Percentiles rank a stretch among this genome's conserved stretches.
Conservation (phyloP, 2,113 vertebrate species). For the Jacana jacana region DNA sequence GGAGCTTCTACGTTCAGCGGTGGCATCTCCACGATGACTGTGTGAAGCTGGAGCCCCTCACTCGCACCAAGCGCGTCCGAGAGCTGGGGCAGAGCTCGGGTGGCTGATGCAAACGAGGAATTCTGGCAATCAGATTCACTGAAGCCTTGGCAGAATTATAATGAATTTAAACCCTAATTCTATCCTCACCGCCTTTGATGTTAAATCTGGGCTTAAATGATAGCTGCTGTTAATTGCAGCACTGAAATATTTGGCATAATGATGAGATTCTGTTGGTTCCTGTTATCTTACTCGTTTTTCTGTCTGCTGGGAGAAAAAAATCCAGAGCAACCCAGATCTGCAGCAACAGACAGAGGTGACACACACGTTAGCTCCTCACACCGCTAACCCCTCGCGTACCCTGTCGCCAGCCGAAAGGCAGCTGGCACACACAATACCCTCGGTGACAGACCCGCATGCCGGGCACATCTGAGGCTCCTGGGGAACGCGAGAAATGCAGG, state of each 20-base stretch:
- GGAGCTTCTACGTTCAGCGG: not conserved
- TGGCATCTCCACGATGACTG: slow-evolving; percentile 21
- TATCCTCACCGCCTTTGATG: slow-evolving; percentile 2
- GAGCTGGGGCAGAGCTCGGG: not conserved
- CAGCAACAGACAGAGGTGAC: not conserved
- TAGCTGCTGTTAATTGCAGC: not conserved
- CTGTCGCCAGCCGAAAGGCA: not conserved
- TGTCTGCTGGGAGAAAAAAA: not conserved
- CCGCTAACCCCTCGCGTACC: not conserved
- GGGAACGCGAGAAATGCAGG: not conserved
- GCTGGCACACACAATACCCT: not conserved
- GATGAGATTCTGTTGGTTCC: not conserved
- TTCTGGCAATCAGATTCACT: slow-evolving; percentile 6
- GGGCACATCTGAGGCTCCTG: not conserved
- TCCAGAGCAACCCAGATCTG: not conserved
- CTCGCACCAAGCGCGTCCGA: not conserved
- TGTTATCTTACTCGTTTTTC: not conserved
- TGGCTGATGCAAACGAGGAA: slow-evolving; percentile 14
- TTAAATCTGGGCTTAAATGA: slow-evolving; percentile 40
- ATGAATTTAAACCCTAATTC: slow-evolving; percentile 46
- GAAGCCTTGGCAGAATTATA: slow-evolving; percentile 27
- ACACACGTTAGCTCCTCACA: not conserved
- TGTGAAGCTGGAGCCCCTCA: slow-evolving; percentile 7
- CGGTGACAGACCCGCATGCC: not conserved
- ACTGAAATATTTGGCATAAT: slow-evolving; percentile 36